Percentiles rank a stretch among this genome's conserved stretches.
Conservation (phyloP, 2,113 vertebrate species). For the Archocentrus centrarchus region DNA sequence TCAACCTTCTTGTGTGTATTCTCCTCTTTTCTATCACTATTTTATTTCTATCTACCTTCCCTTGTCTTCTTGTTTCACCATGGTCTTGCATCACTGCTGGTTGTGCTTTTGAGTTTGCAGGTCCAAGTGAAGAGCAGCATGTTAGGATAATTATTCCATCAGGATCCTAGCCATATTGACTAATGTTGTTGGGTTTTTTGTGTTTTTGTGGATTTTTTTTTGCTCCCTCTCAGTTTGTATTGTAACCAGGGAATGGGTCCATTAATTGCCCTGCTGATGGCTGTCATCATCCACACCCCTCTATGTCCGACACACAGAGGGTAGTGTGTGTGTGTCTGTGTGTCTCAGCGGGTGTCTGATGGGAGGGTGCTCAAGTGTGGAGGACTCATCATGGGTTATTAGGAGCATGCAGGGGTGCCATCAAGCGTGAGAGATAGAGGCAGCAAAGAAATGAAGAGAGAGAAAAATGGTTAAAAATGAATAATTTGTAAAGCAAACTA, state of each 20-base stretch:
- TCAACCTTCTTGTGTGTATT: constrained; percentile 8
- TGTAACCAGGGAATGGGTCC: constrained; percentile 40
- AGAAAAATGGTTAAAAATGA: constrained; percentile 37
- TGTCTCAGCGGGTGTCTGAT: constrained; percentile 79
- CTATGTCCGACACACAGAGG: constrained; percentile 43
- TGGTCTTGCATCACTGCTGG: neutral
- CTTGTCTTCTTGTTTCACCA: neutral
- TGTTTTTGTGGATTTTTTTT: neutral
- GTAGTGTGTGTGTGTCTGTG: constrained; percentile 38
- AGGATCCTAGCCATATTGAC: constrained; percentile 43
- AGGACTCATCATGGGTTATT: constrained; percentile 85
- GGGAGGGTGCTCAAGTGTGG: constrained; percentile 82
- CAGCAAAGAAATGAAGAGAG: constrained; percentile 38
- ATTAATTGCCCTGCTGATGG: constrained; percentile 70
- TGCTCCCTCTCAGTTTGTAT: constrained; percentile 38
- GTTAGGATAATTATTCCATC: constrained; percentile 55
- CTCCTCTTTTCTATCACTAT: neutral
- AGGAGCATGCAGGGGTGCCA: constrained; percentile 76
- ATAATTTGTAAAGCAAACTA: constrained; percentile 44
- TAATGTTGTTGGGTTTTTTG: constrained; percentile 39
- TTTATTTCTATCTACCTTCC: neutral
- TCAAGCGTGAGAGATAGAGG: constrained; percentile 59
- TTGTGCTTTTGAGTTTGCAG: constrained; percentile 21
- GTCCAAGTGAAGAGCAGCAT: constrained; percentile 37
- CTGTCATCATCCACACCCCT: constrained; percentile 65